Evolutionary conservation across 1,140 invertebrate genomes (phyloP).

Genomic region (Drosophila mauritiana): DNA sequence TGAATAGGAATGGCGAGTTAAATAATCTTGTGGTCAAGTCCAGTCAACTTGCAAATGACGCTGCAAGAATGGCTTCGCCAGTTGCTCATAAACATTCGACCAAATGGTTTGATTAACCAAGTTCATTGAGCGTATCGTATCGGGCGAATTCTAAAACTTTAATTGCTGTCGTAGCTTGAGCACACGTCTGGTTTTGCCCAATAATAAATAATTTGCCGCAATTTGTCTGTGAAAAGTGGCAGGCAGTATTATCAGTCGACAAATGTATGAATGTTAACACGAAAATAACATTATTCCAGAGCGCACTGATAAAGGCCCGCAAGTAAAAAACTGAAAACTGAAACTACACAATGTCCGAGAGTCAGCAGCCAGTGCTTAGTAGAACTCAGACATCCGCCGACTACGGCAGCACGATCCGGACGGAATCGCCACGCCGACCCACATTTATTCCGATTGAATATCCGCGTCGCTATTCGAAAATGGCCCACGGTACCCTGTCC

Average conservation of each 20-base stretch:
- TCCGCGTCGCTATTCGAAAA: slow-evolving; percentile 51
- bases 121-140: slow-evolving; percentile 48
- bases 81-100: neutral
- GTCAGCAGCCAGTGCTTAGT: slow-evolving; percentile 52
- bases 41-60: slow-evolving; percentile 3
- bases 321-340: slow-evolving; percentile 1
- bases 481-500: slow-evolving; percentile 41
- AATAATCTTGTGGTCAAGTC: slow-evolving; percentile 22
- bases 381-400: slow-evolving; percentile 49
- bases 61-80: slow-evolving; percentile 7
- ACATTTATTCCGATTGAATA: slow-evolving; percentile 55
- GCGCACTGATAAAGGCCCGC: slow-evolving; percentile 44
- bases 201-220: slow-evolving; percentile 19
- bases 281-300: slow-evolving; percentile 71
- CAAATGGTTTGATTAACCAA: slow-evolving; percentile 20
- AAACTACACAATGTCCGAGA: slow-evolving; percentile 58
- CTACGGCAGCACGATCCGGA: slow-evolving; percentile 69
- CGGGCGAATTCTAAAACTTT: slow-evolving; percentile 17
- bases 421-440: slow-evolving; percentile 25
- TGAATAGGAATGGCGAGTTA: slow-evolving; percentile 13
- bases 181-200: slow-evolving; percentile 1
- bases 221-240: slow-evolving; percentile 39
- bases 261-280: slow-evolving; percentile 54
- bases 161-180: slow-evolving; percentile 26
- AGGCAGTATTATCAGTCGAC: slow-evolving; percentile 56